Conservation (phyloP, 1,140 invertebrate species). For the Tetragonula clypearis region DNA sequence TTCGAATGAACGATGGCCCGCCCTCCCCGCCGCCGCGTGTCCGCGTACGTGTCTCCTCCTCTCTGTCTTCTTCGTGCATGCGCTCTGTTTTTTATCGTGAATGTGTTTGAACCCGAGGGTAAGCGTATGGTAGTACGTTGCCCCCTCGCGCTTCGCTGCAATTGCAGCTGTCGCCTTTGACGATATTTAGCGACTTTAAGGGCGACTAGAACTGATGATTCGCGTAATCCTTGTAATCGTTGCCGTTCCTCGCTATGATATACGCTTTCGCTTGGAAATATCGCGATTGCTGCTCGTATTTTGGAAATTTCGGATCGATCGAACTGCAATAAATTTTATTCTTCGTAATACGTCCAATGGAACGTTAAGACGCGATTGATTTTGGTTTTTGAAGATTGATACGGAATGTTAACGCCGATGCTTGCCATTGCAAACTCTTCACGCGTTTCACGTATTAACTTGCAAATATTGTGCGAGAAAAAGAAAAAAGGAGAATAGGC, state of each 20-base stretch:
- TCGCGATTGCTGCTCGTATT: too few species aligned
- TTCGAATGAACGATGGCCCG: conserved; percentile 61
- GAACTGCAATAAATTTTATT: background rate
- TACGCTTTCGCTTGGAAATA: background rate
- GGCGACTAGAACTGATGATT: background rate
- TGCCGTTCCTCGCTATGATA: background rate
- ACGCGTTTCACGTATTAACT: too few species aligned
- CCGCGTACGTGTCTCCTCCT: background rate
- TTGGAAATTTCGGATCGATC: background rate
- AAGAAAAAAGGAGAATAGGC: too few species aligned
- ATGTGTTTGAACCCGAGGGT: background rate
- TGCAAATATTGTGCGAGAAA: too few species aligned
- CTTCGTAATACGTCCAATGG: too few species aligned
- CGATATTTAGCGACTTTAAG: background rate
- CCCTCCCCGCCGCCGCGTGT: background rate
- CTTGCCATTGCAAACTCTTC: too few species aligned
- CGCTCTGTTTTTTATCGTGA: background rate
- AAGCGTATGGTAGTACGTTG: background rate
- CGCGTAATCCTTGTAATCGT: background rate
- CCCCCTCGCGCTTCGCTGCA: conserved; percentile 4
- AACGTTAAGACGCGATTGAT: too few species aligned
- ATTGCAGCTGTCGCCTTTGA: conserved; percentile 54
- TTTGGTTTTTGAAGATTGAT: too few species aligned
- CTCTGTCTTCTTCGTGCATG: background rate
- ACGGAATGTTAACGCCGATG: too few species aligned